Evolutionary conservation across 2,888 invertebrate genomes (phyloP).

Genomic region (Metopia argyrocephala): DNA sequence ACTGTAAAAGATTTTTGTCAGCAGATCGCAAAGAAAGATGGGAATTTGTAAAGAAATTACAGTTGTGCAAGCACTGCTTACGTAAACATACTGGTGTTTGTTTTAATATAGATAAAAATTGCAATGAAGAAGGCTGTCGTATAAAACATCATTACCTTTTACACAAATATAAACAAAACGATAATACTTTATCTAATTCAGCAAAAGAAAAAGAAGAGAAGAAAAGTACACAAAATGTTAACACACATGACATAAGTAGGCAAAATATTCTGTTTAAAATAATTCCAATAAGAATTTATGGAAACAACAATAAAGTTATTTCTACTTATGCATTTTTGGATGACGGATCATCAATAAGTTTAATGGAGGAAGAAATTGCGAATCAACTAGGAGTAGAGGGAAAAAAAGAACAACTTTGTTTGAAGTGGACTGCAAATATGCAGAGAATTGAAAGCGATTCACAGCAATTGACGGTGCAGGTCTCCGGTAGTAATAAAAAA

Average conservation of each 20-base stretch:
- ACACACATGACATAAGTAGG: too few species aligned
- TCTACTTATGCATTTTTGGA: constrained; percentile 12
- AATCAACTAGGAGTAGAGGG: constrained; percentile 6
- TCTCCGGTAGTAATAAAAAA: constrained; percentile 5
- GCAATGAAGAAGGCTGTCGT: constrained; percentile 39
- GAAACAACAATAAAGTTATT: not conserved
- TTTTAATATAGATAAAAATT: constrained; percentile 29
- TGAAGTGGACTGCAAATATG: constrained; percentile 34
- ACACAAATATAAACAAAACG: constrained; percentile 31
- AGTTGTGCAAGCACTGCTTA: constrained; percentile 48
- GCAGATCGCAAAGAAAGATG: constrained; percentile 51
- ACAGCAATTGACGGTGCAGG: not conserved
- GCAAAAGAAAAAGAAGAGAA: constrained; percentile 1
- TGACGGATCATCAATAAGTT: not conserved
- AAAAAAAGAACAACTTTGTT: constrained; percentile 12
- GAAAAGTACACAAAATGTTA: not conserved
- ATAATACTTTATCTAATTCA: too few species aligned
- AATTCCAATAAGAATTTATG: not conserved
- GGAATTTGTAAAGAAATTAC: constrained; percentile 32
- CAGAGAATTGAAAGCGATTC: constrained; percentile 5
- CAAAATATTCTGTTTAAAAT: not conserved
- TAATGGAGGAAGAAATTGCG: constrained; percentile 5
- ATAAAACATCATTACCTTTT: constrained; percentile 51
- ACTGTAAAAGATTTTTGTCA: constrained; percentile 37
- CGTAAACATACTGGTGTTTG: constrained; percentile 38